A percentile compares a stretch with the other conserved stretches of the same genome.
Evolutionary conservation across 2,888 invertebrate genomes (phyloP).

Genomic region (Mesoligia furuncula): DNA sequence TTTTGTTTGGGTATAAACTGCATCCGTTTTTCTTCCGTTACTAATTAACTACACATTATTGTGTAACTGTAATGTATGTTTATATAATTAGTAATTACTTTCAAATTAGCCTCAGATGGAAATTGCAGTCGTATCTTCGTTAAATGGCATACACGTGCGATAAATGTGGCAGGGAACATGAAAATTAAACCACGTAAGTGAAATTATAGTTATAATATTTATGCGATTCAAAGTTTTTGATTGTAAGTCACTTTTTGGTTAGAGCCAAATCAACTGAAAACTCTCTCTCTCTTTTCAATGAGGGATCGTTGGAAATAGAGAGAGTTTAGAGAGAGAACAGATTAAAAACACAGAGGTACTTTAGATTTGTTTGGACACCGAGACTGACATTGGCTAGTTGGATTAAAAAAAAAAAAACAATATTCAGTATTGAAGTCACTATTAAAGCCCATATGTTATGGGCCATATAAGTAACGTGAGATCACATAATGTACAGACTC

Average conservation of each 20-base stretch:
- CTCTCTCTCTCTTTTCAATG: neutral
- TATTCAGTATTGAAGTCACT: too few species aligned
- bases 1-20: too few species aligned
- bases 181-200: constrained; percentile 28
- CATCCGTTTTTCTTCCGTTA: neutral
- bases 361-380: neutral
- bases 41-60: constrained; percentile 39
- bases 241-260: neutral
- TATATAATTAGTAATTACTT: constrained; percentile 38
- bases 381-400: neutral
- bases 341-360: neutral
- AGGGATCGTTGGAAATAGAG: neutral
- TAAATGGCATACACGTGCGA: neutral
- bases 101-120: constrained; percentile 38
- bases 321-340: neutral
- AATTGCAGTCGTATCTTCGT: constrained; percentile 15
- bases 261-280: neutral
- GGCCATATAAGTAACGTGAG: too few species aligned
- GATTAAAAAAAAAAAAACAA: too few species aligned
- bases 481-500: too few species aligned
- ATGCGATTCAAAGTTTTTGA: neutral
- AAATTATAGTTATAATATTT: neutral
- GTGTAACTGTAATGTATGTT: constrained; percentile 27
- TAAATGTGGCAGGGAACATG: constrained; percentile 36
- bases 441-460: too few species aligned